These are phyloP conservation scores for Phocides pigmalion DNA, from an alignment of 1,140 invertebrate species.

Conservation along the genomic window DNA sequence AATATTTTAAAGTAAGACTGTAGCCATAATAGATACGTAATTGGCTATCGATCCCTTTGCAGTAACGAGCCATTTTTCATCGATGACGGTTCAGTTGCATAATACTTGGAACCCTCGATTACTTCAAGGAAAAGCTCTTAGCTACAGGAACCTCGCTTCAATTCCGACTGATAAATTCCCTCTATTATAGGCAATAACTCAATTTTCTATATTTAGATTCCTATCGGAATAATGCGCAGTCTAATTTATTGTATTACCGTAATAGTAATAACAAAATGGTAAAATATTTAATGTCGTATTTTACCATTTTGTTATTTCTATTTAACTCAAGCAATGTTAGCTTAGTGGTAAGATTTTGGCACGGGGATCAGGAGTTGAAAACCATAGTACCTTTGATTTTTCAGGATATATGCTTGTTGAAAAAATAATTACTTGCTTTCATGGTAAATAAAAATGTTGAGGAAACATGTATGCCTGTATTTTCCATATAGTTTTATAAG, in stretches of 20 bases:
- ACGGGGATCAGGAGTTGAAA: no score
- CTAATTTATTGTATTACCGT: not conserved
- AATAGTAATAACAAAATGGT: not conserved
- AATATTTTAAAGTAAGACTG: no score
- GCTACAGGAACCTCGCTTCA: not conserved
- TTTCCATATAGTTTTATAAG: no score
- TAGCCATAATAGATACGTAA: not conserved
- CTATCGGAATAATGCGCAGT: not conserved
- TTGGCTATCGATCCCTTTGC: not conserved
- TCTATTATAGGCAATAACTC: conserved; percentile 1
- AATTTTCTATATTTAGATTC: conserved; percentile 1
- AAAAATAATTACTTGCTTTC: no score
- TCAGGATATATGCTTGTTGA: no score
- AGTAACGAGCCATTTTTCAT: not conserved
- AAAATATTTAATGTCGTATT: not conserved
- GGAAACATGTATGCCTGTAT: no score
- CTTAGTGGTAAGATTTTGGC: no score
- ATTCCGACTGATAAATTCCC: not conserved
- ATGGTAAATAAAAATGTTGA: no score
- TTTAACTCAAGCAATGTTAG: no score
- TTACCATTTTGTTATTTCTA: no score
- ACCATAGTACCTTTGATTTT: no score
- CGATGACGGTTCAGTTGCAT: not conserved
- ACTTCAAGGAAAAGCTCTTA: not conserved
- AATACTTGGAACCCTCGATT: not conserved